Base-by-base conservation (phyloP, 2,888 invertebrate species). In the Drosophila formosana region DNA sequence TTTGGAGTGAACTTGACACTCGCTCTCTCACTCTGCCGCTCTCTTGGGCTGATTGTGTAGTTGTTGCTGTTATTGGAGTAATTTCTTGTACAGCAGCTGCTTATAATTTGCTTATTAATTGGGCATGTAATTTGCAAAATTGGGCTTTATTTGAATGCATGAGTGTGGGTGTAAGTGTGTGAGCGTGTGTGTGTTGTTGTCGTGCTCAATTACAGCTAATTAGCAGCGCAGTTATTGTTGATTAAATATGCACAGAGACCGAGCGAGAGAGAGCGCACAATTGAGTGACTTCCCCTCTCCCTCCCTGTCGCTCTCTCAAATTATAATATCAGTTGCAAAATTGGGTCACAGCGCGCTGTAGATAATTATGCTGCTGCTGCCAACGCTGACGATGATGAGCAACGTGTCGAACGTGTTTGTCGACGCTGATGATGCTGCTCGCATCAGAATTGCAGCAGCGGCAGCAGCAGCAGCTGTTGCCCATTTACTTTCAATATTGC, bases 381-480 rank as follows among this genome's bases (percentile, higher is more conserved):
- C n/a, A 45, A 60, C 43, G 60, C 50, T 46, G 34, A 43, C 8
- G 51, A 46, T 66, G 83, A 77, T 66, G 89, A 72, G 72, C 75
- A 89, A 83, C 83, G 72, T 84, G 88, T 84, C 78, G 84, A 89
- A 89, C 89, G 68, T 87, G 78, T 83, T 85, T 88, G 51, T 53
- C 46, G 18, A 18, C 18, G 32, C 55, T 64, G 23, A 55, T 64
- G 52, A 39, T 25, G 64, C 41, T 58, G 47, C 30, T 30, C 30
- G 30, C 30, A 6, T 30, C 30, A 30, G 30, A 30, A 30, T 25
- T 23, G 41, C 46, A 34, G 47, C 46, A 32, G 41, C 45, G 34
- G 63, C n/a, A 45, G 51, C 62, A 45, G 51, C 62, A 55, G 60
- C 84, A 84, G 83, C 84, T 88, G 88, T 72, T 88, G 70, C 28